phyloP scores from a whole-genome alignment of 2,888 invertebrate genomes.

The Torymus auratus region DNA sequence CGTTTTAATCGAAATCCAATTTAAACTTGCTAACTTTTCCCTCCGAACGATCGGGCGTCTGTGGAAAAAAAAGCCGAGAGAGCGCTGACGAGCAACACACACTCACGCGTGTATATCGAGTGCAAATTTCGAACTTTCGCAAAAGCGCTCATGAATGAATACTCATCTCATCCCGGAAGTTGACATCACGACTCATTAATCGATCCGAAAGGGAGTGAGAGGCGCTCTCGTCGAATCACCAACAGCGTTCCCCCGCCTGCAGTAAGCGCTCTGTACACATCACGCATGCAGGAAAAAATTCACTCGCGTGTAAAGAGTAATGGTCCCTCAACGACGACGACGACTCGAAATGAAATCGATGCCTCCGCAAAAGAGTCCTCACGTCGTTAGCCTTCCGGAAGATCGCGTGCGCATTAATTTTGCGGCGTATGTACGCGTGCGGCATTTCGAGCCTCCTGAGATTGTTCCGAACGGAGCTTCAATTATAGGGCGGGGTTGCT shows the following conservation, averaged over 20 bases:
- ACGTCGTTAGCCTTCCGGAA: conserved; percentile 22
- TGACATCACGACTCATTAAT: too few species aligned
- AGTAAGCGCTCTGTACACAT: not conserved
- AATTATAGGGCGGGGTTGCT: conserved; percentile 32
- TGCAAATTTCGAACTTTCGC: too few species aligned
- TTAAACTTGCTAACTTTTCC: conserved; percentile 9
- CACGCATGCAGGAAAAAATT: conserved; percentile 1
- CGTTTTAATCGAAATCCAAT: conserved; percentile 8
- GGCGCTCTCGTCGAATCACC: too few species aligned
- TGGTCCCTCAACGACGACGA: too few species aligned
- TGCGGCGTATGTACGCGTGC: not conserved
- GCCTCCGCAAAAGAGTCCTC: conserved; percentile 1
- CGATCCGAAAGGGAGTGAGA: too few species aligned
- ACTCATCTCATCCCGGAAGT: too few species aligned
- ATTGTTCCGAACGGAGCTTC: conserved; percentile 21
- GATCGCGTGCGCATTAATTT: not conserved
- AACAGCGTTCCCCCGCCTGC: too few species aligned
- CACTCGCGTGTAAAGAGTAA: not conserved
- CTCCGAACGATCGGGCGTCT: too few species aligned
- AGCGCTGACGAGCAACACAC: too few species aligned
- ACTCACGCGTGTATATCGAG: too few species aligned
- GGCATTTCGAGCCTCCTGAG: conserved; percentile 20
- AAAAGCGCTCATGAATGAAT: too few species aligned
- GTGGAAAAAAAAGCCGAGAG: too few species aligned
- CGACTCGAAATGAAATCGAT: not conserved